Conservation (phyloP, 2,888 invertebrate species). For the Pharmacophagus antenor region DNA sequence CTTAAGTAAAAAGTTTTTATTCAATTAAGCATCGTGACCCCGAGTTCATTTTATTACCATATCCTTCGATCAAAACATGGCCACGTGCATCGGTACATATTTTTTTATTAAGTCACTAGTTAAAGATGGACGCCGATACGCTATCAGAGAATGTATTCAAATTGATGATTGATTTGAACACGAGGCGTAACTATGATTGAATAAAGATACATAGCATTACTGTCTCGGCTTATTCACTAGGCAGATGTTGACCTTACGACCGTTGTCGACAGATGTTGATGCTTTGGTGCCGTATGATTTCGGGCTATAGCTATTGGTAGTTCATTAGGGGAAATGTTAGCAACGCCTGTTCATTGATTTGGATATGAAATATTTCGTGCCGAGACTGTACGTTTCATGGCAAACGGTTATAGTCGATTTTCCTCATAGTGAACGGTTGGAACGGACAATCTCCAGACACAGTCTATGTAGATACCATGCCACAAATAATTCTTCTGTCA, state of each 20-base stretch:
- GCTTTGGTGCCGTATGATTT: slow-evolving; percentile 25
- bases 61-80: slow-evolving; percentile 30
- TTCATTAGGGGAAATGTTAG: slow-evolving; percentile 24
- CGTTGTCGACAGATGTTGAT: slow-evolving; percentile 49
- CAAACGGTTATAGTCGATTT: background rate
- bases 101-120: slow-evolving; percentile 51
- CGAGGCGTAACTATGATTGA: slow-evolving; percentile 64
- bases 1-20: slow-evolving; percentile 19
- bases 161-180: slow-evolving; percentile 79
- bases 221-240: slow-evolving; percentile 54
- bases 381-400: background rate
- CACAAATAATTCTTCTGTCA: no score
- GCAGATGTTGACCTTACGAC: slow-evolving; percentile 65
- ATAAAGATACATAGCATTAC: slow-evolving; percentile 77
- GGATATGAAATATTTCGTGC: background rate
- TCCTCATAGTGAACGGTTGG: background rate
- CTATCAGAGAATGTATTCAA: slow-evolving; percentile 70
- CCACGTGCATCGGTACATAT: slow-evolving; percentile 32
- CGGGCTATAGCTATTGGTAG: slow-evolving; percentile 14
- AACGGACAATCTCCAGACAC: background rate
- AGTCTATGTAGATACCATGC: no score
- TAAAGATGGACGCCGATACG: slow-evolving; percentile 45
- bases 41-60: slow-evolving; percentile 29
- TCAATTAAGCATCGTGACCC: slow-evolving; percentile 28
- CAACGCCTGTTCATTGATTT: slow-evolving; percentile 13